Evolutionary conservation across 2,113 vertebrate species (phyloP).

Genomic region (Carassius gibelio): DNA sequence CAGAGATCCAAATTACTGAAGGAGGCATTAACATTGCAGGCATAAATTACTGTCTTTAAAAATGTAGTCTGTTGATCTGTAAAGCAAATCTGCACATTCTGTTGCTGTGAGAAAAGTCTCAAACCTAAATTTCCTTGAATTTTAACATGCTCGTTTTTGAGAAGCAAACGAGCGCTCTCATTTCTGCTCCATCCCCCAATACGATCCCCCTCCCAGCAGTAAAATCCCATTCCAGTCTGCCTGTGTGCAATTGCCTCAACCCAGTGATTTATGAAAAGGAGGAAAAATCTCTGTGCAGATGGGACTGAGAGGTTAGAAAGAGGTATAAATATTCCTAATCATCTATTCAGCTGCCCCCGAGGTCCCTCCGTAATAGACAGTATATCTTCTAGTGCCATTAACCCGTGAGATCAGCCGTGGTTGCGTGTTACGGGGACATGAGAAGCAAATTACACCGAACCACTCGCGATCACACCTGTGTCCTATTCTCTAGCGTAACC

Average conservation of each 20-base stretch:
- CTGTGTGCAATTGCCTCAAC: conserved; percentile 73
- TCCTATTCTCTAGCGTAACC: conserved; percentile 13
- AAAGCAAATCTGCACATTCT: conserved; percentile 1
- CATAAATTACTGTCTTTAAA: conserved; percentile 7
- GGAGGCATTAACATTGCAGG: not conserved
- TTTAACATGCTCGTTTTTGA: conserved; percentile 61
- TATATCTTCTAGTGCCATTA: conserved; percentile 28
- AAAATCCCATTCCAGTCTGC: conserved; percentile 62
- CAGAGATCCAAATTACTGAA: conserved; percentile 16
- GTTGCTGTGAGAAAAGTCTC: not conserved
- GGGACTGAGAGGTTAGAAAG: conserved; percentile 53
- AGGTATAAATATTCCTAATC: conserved; percentile 71
- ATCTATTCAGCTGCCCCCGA: conserved; percentile 21
- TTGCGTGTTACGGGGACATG: not conserved
- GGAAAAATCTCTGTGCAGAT: conserved; percentile 69
- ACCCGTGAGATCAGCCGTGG: conserved; percentile 23
- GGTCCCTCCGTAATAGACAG: conserved; percentile 27
- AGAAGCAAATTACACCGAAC: not conserved
- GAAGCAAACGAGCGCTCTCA: conserved; percentile 51
- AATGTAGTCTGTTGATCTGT: not conserved
- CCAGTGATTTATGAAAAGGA: conserved; percentile 76
- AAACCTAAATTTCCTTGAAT: not conserved
- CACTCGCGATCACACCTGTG: conserved; percentile 7
- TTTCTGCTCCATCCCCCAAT: conserved; percentile 62
- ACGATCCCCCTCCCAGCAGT: conserved; percentile 47